phyloP scores from a whole-genome alignment of 2,113 vertebrate species.

The Pristiophorus japonicus region DNA sequence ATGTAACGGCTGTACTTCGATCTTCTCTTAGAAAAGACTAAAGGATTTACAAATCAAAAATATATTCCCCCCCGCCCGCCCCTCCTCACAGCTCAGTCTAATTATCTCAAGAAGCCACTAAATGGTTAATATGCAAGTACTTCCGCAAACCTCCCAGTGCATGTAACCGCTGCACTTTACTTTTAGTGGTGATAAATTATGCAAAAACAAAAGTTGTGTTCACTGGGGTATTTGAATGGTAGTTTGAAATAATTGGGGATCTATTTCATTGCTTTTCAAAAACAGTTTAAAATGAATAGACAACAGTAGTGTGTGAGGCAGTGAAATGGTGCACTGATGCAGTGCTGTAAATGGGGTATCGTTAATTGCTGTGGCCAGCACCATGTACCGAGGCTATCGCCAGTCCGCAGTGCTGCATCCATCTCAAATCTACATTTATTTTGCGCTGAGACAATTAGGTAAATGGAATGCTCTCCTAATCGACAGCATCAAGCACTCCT shows the following conservation, averaged over 20 bases:
- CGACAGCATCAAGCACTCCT: background rate
- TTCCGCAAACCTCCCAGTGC: background rate
- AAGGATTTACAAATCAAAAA: background rate
- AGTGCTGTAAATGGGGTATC: background rate
- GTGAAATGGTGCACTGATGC: background rate
- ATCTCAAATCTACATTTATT: background rate
- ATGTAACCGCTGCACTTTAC: background rate
- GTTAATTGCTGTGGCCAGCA: background rate
- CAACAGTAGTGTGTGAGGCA: background rate
- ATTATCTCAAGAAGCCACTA: background rate
- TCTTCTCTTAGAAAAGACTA: background rate
- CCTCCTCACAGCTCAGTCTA: background rate
- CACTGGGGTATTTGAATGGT: background rate
- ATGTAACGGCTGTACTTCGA: background rate
- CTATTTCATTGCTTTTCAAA: background rate
- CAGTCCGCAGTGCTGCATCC: background rate
- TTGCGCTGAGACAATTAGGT: too few relatives aligned
- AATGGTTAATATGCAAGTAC: background rate
- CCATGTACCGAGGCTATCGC: background rate
- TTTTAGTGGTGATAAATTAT: background rate
- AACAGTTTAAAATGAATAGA: background rate
- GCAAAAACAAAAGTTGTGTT: background rate
- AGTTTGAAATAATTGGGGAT: background rate
- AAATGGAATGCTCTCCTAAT: background rate
- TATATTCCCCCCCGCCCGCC: background rate